These are phyloP conservation scores for Bubalus kerabau DNA, from an alignment of 2,113 vertebrate genomes.

Conservation along the genomic window DNA sequence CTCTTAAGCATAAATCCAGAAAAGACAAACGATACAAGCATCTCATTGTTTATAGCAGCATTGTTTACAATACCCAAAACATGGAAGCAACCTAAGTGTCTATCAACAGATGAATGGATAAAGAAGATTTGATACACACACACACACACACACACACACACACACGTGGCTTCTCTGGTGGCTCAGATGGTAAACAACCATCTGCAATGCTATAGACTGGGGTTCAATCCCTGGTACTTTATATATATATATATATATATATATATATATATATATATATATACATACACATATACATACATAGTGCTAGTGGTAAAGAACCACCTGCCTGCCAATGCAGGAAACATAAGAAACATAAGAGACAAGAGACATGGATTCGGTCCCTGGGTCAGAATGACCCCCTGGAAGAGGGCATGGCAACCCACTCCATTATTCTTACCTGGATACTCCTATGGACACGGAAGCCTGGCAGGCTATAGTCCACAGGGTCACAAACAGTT, in stretches of 20 bases:
- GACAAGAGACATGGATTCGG: rapidly evolving
- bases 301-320: neutral
- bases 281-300: neutral
- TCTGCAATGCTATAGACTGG: neutral
- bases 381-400: neutral
- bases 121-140: neutral
- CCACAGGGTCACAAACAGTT: neutral
- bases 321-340: neutral
- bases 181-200: neutral
- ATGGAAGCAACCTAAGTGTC: neutral
- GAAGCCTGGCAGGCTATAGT: neutral
- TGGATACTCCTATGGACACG: neutral
- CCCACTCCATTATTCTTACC: neutral
- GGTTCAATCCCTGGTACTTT: neutral
- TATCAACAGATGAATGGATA: neutral
- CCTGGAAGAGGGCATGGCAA: neutral
- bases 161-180: neutral
- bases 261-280: neutral
- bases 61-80: neutral
- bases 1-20: neutral
- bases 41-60: neutral
- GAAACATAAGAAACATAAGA: neutral
- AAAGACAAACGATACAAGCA: neutral
- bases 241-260: too few relatives aligned
- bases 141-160: neutral